Evolutionary conservation across 2,797 vertebrate genomes (phyloP).

Genomic region (Okamejei kenojei): DNA sequence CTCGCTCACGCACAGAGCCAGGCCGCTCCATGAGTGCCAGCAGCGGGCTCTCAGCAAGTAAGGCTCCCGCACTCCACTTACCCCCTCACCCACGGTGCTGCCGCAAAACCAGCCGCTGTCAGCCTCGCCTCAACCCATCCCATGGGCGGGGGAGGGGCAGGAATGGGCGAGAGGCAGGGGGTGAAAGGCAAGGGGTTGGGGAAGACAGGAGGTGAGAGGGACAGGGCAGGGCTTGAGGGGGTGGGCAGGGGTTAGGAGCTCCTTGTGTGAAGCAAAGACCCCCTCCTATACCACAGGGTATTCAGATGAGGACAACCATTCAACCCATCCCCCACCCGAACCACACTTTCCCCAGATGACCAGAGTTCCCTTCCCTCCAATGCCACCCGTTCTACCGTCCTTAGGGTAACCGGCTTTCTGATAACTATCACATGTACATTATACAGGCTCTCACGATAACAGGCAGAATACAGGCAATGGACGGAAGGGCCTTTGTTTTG

Average conservation of each 20-base stretch:
- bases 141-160: too few relatives aligned
- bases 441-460: too few relatives aligned
- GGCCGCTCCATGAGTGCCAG: constrained; percentile 96
- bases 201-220: too few relatives aligned
- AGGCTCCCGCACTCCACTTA: constrained; percentile 47
- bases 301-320: not conserved
- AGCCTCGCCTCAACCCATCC: too few relatives aligned
- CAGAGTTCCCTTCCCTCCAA: not conserved
- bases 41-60: constrained; percentile 87
- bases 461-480: too few relatives aligned
- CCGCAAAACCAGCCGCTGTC: too few relatives aligned
- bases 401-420: not conserved
- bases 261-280: not conserved
- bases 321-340: not conserved
- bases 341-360: not conserved
- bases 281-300: not conserved
- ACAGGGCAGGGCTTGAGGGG: too few relatives aligned
- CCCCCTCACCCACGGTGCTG: too few relatives aligned
- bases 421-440: not conserved
- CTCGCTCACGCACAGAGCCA: constrained; percentile 83
- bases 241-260: too few relatives aligned
- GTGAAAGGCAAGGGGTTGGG: too few relatives aligned
- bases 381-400: not conserved
- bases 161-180: too few relatives aligned
- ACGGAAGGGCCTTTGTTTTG: too few relatives aligned